phyloP scores from a whole-genome alignment of 2,888 invertebrate species.

The Ashinkailepas kermadecensis region DNA sequence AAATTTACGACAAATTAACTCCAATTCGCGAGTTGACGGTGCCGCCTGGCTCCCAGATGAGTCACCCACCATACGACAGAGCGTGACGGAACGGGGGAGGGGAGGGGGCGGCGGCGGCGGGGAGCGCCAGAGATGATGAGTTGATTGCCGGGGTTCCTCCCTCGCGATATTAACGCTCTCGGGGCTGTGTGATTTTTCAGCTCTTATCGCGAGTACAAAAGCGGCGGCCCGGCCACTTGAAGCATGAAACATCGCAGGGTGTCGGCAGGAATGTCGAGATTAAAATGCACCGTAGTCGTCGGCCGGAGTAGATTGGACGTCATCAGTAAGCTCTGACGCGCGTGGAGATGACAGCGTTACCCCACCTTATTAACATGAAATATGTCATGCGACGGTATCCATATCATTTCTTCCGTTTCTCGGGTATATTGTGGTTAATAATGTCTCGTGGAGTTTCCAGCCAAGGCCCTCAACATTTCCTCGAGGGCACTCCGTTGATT shows the following conservation, averaged over 20 bases:
- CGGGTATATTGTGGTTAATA: too few species aligned
- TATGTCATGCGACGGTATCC: too few species aligned
- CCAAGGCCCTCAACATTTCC: too few species aligned
- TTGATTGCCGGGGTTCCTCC: not conserved
- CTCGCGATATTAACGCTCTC: slow-evolving; percentile 10
- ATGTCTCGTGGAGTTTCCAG: too few species aligned
- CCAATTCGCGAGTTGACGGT: not conserved
- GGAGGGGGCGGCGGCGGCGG: not conserved
- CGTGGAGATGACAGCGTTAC: too few species aligned
- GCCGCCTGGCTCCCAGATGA: not conserved
- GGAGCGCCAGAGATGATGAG: not conserved
- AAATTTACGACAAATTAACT: not conserved
- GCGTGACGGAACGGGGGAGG: not conserved
- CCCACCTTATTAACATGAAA: too few species aligned
- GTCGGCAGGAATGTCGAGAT: not conserved
- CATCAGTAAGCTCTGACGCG: too few species aligned
- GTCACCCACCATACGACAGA: not conserved
- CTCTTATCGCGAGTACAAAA: slow-evolving; percentile 2
- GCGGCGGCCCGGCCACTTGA: slow-evolving; percentile 1
- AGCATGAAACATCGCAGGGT: not conserved
- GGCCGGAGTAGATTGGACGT: too few species aligned
- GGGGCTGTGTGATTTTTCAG: not conserved
- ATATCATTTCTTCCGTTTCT: too few species aligned
- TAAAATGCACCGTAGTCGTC: not conserved
- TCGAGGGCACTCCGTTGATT: too few species aligned